Evolutionary conservation across 1,140 invertebrate genomes (phyloP), one percentile per base, ranked within the genome.

Genomic region (Popillia japonica): DNA sequence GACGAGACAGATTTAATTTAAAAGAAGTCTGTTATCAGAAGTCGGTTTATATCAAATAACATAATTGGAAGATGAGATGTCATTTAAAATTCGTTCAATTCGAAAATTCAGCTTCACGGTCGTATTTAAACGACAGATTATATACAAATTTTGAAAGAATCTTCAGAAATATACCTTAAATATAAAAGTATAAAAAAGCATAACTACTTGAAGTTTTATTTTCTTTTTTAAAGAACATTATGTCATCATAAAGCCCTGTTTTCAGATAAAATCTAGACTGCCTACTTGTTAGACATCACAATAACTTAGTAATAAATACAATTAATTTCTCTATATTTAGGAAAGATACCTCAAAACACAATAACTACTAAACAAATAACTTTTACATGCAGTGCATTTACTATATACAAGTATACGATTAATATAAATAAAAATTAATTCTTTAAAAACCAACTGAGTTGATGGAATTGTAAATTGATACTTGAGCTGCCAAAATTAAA

Each of bases 161-260:
- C 17, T 17, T 55, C 48, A n/a, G 22, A 68, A 68, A 68, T 68
- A 34, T 68, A 68, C 61, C 61, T 68, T 68, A 68, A 27, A 68
- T 68, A 68, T 68, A 68, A 68, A 68, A 68, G 61, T 68, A 68
- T 68, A 68, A 68, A 68, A 68, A 68, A 68, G 61, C 61, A 68
- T 68, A 68, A 68, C 22, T 27, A 68, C 14, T 68, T 68, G 27
- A 68, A 68, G 61, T 68, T 68, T 27, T 68, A 55, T 55, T 55
- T 55, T 55, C 48, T 17, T 55, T n/a, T 55, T 17, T 55, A 17
- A 68, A 68, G 61, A 68, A 68, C 61, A 68, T 22, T 68, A 34
- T 55, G 11, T 55, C 48, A 55, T 68, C 61, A 10, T 68, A 68
- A 68, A 68, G 61, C 61, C 61, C 61, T 68, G 61, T 27, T 68